Evolutionary conservation across 2,113 vertebrate species (phyloP), one percentile per base, ranked within the genome.

Genomic region (Candoia aspera): DNA sequence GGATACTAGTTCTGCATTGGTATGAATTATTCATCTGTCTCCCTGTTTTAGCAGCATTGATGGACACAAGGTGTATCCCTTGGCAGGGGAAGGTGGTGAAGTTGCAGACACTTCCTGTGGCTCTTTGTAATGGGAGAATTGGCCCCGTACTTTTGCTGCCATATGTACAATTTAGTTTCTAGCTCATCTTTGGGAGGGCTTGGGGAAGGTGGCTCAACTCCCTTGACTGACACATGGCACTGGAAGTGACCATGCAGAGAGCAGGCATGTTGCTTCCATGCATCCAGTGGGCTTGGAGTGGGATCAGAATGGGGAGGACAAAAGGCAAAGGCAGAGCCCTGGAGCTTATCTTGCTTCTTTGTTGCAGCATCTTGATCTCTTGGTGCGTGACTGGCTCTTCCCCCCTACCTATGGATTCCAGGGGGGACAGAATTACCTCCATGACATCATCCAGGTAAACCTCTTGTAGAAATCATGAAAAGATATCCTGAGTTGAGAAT

Each of bases 311-410:
- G 15, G 21, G 21, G 55, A 0, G 64, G 19, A 64, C 4, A 8
- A 4, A 42, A 58, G 33, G 4, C 10, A 59, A 79, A 57, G 21
- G 12, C 29, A n/a, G 37, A 24, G 21, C 2, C 19, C 94, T 94
- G 23, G 79, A 97, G 96, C 42, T 37, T 49, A 10, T 59, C 57
- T 91, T 46, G 6, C 62, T 37, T 88, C 17, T 87, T 42, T 13
- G 0, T 95, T 94, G 23, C 89, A 97, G 97, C 95, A 95, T 73
- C 94, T 97, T 89, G 96, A 97, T 64, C 86, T 97, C 88, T 90
- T 97, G 79, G 94, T 97, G 53, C 95, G 90, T 1, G 96, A 97
- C 91, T 96, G 96, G 87, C 86, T 90, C 15, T 90, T 62, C 49
- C 84, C 93, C 13, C 21, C 46, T 17, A n/a, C 3, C 1, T 93